phyloP scores from a whole-genome alignment of 2,113 vertebrate species.

The Cyprinodon brontotheroides region DNA sequence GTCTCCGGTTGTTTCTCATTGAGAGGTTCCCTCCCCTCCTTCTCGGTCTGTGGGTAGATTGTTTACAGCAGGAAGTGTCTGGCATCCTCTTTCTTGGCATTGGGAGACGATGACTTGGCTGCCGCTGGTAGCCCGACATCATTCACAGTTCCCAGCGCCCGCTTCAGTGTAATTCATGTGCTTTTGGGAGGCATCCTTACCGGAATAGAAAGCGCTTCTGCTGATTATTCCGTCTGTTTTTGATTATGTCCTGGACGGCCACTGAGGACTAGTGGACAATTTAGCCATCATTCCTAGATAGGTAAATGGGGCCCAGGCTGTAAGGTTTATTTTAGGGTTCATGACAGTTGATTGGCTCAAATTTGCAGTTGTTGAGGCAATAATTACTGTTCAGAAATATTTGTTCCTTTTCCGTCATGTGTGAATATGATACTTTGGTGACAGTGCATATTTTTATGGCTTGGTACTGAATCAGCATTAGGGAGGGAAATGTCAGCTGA shows the following conservation, averaged over 20 bases:
- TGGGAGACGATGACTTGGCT: constrained; percentile 70
- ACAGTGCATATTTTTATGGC: constrained; percentile 1
- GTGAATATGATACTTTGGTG: background rate
- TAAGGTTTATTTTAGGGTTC: constrained; percentile 47
- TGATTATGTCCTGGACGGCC: constrained; percentile 70
- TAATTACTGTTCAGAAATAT: constrained; percentile 19
- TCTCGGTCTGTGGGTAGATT: constrained; percentile 67
- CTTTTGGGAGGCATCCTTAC: constrained; percentile 76
- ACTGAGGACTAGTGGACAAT: constrained; percentile 48
- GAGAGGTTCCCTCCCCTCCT: constrained; percentile 64
- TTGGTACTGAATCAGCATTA: background rate
- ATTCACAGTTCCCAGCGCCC: constrained; percentile 69
- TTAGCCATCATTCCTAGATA: constrained; percentile 63
- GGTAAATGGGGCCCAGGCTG: constrained; percentile 51
- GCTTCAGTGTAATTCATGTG: constrained; percentile 71
- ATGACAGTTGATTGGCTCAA: constrained; percentile 57
- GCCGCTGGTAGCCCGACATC: constrained; percentile 67
- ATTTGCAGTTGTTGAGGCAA: constrained; percentile 43
- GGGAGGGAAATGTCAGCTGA: background rate
- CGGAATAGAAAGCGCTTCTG: constrained; percentile 71
- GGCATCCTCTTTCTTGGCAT: constrained; percentile 76
- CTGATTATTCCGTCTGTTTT: constrained; percentile 77
- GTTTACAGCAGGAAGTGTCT: constrained; percentile 75
- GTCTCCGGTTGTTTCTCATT: constrained; percentile 69
- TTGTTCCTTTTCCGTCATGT: constrained; percentile 5